A percentile compares a stretch with the other conserved stretches of the same genome.
These are phyloP conservation scores for Bradypodion ventrale DNA, from an alignment of 2,797 vertebrate species.

Conservation along the genomic window DNA sequence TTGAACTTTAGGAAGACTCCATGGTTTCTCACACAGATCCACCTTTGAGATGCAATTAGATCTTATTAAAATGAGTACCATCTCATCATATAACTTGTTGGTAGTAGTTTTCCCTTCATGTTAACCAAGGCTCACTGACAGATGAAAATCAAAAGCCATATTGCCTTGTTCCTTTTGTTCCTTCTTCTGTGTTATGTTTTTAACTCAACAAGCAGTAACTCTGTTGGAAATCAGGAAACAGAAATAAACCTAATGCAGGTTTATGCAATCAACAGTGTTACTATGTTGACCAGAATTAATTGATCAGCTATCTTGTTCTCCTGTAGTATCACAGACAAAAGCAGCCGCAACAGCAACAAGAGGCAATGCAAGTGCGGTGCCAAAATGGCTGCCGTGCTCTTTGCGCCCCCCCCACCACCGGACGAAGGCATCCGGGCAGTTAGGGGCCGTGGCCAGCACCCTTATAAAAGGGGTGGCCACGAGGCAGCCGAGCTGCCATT, in stretches of 20 bases:
- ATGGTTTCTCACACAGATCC: neutral
- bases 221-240: constrained; percentile 14
- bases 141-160: constrained; percentile 6
- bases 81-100: neutral
- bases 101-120: neutral
- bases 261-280: constrained; percentile 4
- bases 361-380: too few relatives aligned
- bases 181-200: neutral
- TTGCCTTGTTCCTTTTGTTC: neutral
- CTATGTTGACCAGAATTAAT: neutral
- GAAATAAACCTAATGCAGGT: neutral
- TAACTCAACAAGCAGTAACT: neutral
- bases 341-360: too few relatives aligned
- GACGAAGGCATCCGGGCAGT: too few relatives aligned
- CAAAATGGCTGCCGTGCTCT: too few relatives aligned
- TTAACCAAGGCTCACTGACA: neutral
- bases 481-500: too few relatives aligned
- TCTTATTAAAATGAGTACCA: neutral
- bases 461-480: too few relatives aligned
- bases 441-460: too few relatives aligned
- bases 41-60: constrained; percentile 12
- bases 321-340: neutral
- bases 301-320: neutral
- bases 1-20: neutral
- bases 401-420: too few relatives aligned